Evolutionary conservation across 2,797 vertebrate species (phyloP), one percentile per base, ranked within the genome.

Genomic region (Tapera naevia): DNA sequence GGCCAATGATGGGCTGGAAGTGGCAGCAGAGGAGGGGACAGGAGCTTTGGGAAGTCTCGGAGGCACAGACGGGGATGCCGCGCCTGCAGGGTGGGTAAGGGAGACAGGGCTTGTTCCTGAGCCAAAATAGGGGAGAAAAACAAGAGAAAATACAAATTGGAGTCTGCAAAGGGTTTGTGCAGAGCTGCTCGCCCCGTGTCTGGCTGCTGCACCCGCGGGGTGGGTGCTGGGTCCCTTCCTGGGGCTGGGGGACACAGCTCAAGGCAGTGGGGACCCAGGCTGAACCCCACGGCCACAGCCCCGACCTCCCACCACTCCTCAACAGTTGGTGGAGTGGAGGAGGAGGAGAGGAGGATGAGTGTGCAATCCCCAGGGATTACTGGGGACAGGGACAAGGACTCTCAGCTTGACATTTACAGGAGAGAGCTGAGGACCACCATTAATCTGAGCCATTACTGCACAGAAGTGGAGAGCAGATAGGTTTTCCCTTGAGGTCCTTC

Each of bases 291-390:
- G 3, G 79, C 32, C 57, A 28, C 0, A 1, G 51, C 25, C 75
- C 28, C 1, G 1, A 9, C 32, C 25, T 75, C 28, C 1, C 1
- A 9, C 32, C 0, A 0, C 65, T 39, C 50, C 72, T 1, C 24
- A 50, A 5, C 33, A 1, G 14, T 24, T 4, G 9, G 17, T 0
- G 24, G 46, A n/a, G 22, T 0, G 45, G 17, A 19, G 24, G 24
- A 53, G 69, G 46, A 65, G 28, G 21, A 45, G 39, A 64, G 53
- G 35, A 33, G 25, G 1, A 13, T 3, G 15, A 13, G 48, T 0
- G 0, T n/a, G 25, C 24, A 80, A 50, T 37, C 48, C n/a, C 9
- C 0, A 3, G 86, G n/a, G 46, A 25, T 35, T 33, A 32, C 54
- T 6, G 28, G 35, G 70, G 60, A 30, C 0, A 1, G 75, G 58